These are phyloP conservation scores for Neoascia interrupta DNA, from an alignment of 2,888 invertebrate genomes.

Conservation along the genomic window DNA sequence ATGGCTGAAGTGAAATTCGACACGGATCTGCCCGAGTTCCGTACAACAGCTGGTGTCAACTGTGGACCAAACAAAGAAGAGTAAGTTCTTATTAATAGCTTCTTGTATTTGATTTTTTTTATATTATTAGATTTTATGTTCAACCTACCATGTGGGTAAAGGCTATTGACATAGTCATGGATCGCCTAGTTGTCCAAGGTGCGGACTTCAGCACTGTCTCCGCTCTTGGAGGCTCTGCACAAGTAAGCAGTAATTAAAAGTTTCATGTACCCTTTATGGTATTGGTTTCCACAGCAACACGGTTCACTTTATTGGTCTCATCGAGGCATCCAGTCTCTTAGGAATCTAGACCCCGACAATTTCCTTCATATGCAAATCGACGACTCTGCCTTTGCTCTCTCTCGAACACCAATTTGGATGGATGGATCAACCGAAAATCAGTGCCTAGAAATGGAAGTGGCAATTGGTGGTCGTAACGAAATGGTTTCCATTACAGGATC, in stretches of 20 bases:
- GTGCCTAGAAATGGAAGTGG: constrained; percentile 85
- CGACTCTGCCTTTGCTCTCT: constrained; percentile 87
- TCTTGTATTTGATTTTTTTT: constrained; percentile 57
- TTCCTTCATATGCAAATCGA: constrained; percentile 91
- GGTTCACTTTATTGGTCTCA: constrained; percentile 97
- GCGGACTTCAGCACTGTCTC: constrained; percentile 91
- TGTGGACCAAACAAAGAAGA: constrained; percentile 79
- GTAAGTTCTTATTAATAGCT: constrained; percentile 71
- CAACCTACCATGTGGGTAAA: constrained; percentile 97
- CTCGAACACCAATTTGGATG: constrained; percentile 97
- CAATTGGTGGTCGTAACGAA: constrained; percentile 84
- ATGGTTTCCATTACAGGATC: constrained; percentile 79
- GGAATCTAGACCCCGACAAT: constrained; percentile 85
- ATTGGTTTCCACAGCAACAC: constrained; percentile 87
- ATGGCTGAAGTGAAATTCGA: constrained; percentile 94
- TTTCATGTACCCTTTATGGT: not conserved
- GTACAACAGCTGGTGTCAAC: constrained; percentile 82
- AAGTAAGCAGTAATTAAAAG: constrained; percentile 82
- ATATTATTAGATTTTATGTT: constrained; percentile 86
- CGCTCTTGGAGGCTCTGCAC: constrained; percentile 94
- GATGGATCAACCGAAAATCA: constrained; percentile 84
- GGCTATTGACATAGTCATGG: constrained; percentile 94
- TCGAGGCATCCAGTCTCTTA: constrained; percentile 85
- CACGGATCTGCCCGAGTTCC: constrained; percentile 94
- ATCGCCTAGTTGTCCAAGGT: constrained; percentile 88